These are phyloP conservation scores for Agonopterix subpropinquella DNA, from an alignment of 2,888 invertebrate genomes.

Conservation along the genomic window DNA sequence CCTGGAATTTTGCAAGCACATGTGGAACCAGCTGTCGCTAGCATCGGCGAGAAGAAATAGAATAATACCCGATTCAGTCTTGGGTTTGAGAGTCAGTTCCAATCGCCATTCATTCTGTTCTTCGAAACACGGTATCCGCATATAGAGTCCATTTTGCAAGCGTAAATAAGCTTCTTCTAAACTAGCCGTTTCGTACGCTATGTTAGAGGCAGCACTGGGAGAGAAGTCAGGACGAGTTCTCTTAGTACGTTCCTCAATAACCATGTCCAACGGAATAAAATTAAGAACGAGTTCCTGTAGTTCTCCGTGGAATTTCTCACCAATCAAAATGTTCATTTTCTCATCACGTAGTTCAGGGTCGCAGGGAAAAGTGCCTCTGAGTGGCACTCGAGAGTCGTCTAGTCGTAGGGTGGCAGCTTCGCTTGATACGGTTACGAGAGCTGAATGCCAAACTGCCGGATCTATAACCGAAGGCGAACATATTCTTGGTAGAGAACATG, in stretches of 20 bases:
- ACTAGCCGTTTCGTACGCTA: constrained; percentile 53
- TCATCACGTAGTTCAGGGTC: constrained; percentile 53
- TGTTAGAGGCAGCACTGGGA: constrained; percentile 46
- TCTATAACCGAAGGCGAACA: constrained; percentile 46
- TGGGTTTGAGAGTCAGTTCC: constrained; percentile 52
- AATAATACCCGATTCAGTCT: constrained; percentile 46
- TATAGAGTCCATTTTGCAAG: constrained; percentile 45
- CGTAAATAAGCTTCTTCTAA: constrained; percentile 51
- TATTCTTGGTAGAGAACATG: constrained; percentile 44
- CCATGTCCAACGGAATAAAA: constrained; percentile 52
- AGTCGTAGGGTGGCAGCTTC: constrained; percentile 49
- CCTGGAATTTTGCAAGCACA: constrained; percentile 50
- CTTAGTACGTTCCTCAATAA: constrained; percentile 25
- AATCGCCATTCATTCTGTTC: constrained; percentile 51
- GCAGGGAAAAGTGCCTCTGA: constrained; percentile 48
- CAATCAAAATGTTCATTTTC: constrained; percentile 48
- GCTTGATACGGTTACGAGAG: constrained; percentile 51
- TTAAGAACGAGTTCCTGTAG: constrained; percentile 64
- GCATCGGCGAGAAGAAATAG: constrained; percentile 41
- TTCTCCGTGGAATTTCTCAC: constrained; percentile 61
- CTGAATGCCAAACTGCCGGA: constrained; percentile 60
- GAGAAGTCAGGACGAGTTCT: constrained; percentile 23
- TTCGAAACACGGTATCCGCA: constrained; percentile 54
- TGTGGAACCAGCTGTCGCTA: constrained; percentile 39
- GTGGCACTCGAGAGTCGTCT: constrained; percentile 41